phyloP scores from a whole-genome alignment of 2,797 vertebrate genomes.

The Parotocinclus haroldoi region DNA sequence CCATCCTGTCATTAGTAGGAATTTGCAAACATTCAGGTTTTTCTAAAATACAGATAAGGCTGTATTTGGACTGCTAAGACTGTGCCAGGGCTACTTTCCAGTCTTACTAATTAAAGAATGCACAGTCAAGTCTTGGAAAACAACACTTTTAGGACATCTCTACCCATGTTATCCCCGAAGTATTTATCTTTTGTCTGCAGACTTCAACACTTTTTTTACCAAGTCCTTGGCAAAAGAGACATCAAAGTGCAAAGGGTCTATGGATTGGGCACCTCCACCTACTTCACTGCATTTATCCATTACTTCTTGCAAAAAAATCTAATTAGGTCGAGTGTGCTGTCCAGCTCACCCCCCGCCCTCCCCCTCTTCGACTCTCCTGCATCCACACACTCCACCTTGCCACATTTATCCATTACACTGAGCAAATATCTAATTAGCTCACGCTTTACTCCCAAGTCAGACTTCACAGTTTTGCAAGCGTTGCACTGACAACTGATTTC shows the following conservation, averaged over 20 bases:
- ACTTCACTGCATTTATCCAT: conserved; percentile 15
- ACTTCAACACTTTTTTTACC: too few relatives aligned
- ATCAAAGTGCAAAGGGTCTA: conserved; percentile 11
- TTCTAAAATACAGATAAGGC: not conserved
- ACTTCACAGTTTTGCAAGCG: conserved; percentile 88
- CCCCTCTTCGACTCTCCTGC: conserved; percentile 23
- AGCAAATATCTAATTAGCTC: conserved; percentile 88
- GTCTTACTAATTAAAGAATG: too few relatives aligned
- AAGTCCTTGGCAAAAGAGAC: too few relatives aligned
- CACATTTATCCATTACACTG: conserved; percentile 85
- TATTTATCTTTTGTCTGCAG: too few relatives aligned
- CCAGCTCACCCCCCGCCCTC: conserved; percentile 7
- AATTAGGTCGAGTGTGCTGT: conserved; percentile 18
- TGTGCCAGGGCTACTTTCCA: too few relatives aligned
- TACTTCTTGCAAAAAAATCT: conserved; percentile 21
- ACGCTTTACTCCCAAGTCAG: conserved; percentile 85
- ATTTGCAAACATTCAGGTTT: not conserved
- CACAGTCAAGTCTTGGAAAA: too few relatives aligned
- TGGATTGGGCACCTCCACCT: conserved; percentile 13
- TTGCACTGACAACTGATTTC: conserved; percentile 90
- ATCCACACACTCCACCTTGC: conserved; percentile 59
- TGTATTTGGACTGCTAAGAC: too few relatives aligned
- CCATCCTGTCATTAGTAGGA: too few relatives aligned
- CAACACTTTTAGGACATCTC: too few relatives aligned
- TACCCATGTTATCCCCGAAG: too few relatives aligned